Percentiles rank a stretch among this genome's conserved stretches.
Evolutionary conservation across 2,888 invertebrate genomes (phyloP).

Genomic region (Epirrhoe alternata): DNA sequence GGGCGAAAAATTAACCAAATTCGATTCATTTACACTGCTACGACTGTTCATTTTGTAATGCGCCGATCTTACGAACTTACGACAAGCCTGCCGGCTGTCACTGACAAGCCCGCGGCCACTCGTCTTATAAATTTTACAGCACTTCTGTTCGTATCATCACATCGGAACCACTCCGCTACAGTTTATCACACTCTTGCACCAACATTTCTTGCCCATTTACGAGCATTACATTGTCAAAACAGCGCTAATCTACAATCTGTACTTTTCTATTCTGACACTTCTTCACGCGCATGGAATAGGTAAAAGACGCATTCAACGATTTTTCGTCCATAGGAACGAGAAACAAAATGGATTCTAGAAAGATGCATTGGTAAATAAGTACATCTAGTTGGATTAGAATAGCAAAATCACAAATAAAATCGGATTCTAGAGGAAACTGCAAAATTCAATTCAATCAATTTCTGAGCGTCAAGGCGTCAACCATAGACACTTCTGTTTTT

Average conservation of each 20-base stretch:
- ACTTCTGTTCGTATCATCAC: slow-evolving; percentile 76
- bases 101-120: slow-evolving; percentile 45
- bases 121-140: slow-evolving; percentile 48
- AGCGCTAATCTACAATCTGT: slow-evolving; percentile 60
- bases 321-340: slow-evolving; percentile 48
- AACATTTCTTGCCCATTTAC: slow-evolving; percentile 28
- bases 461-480: slow-evolving; percentile 67
- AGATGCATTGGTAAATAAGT: slow-evolving; percentile 58
- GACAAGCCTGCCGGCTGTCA: slow-evolving; percentile 83
- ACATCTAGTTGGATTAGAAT: slow-evolving; percentile 8
- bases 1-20: slow-evolving; percentile 79
- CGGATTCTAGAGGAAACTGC: slow-evolving; percentile 54
- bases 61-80: slow-evolving; percentile 64
- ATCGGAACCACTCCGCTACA: slow-evolving; percentile 49
- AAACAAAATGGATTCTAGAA: slow-evolving; percentile 45
- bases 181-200: slow-evolving; percentile 26
- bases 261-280: slow-evolving; percentile 71
- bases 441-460: slow-evolving; percentile 56
- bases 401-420: slow-evolving; percentile 35
- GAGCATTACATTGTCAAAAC: slow-evolving; percentile 71
- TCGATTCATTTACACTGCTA: slow-evolving; percentile 78
- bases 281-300: slow-evolving; percentile 78
- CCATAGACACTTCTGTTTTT: slow-evolving; percentile 63
- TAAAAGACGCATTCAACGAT: slow-evolving; percentile 69
- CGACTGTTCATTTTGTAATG: slow-evolving; percentile 81